Evolutionary conservation across 2,888 invertebrate species (phyloP).

Genomic region (Lasioglossum villosulum): DNA sequence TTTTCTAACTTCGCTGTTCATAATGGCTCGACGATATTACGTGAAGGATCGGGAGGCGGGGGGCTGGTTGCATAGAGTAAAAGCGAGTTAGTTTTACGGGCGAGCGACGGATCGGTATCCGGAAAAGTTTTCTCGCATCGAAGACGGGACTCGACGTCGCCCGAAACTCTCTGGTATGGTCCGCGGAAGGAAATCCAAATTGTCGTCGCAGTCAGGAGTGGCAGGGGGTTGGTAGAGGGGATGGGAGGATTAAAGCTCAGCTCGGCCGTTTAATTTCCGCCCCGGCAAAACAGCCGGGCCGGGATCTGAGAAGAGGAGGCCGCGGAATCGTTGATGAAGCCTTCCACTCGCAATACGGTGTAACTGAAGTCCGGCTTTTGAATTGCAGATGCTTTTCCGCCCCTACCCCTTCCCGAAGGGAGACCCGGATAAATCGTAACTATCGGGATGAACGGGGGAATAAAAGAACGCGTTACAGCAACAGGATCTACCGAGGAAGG

Average conservation of each 20-base stretch:
- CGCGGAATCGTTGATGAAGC: constrained; percentile 70
- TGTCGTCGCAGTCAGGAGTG: constrained; percentile 17
- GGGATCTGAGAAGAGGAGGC: constrained; percentile 36
- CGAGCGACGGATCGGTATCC: constrained; percentile 26
- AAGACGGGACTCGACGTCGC: constrained; percentile 34
- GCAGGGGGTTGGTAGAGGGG: neutral
- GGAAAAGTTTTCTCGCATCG: constrained; percentile 37
- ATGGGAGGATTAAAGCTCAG: constrained; percentile 58
- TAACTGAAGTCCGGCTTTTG: constrained; percentile 63
- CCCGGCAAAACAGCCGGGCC: constrained; percentile 62
- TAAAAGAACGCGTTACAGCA: constrained; percentile 13
- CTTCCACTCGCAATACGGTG: constrained; percentile 51
- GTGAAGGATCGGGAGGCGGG: no score
- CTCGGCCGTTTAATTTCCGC: constrained; percentile 69
- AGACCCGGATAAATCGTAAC: constrained; percentile 32
- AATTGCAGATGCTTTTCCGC: constrained; percentile 67
- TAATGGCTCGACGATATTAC: neutral
- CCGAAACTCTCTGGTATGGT: constrained; percentile 35
- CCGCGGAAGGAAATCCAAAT: constrained; percentile 57
- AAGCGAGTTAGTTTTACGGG: constrained; percentile 1
- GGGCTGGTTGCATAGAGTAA: neutral
- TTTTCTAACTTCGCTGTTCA: neutral
- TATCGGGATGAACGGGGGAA: neutral
- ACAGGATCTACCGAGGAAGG: neutral
- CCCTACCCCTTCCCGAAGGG: neutral